These are phyloP conservation scores for Oreohelix idahoensis DNA, from an alignment of 1,140 invertebrate genomes.

Conservation along the genomic window DNA sequence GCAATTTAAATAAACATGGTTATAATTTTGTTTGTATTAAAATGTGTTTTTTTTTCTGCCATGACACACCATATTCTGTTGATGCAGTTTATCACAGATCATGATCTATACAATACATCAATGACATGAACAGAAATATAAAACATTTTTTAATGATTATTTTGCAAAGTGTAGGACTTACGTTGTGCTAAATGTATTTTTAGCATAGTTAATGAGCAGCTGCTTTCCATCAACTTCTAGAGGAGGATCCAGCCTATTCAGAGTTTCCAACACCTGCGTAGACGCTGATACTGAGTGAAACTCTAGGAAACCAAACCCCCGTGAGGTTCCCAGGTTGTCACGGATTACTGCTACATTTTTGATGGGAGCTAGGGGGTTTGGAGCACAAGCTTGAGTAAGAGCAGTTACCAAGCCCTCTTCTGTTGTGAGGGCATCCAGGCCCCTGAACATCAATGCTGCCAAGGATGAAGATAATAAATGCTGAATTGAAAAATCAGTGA, in stretches of 20 bases:
- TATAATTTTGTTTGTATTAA: too few relatives aligned
- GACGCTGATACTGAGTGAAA: slow-evolving; percentile 88
- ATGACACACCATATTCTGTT: too few relatives aligned
- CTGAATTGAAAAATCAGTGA: too few relatives aligned
- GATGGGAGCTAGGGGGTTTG: slow-evolving; percentile 78
- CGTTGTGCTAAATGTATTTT: slow-evolving; percentile 72
- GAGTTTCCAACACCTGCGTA: slow-evolving; percentile 77
- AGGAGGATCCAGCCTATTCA: slow-evolving; percentile 59
- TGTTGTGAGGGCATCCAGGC: slow-evolving; percentile 87
- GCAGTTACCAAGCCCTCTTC: slow-evolving; percentile 84
- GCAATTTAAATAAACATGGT: too few relatives aligned
- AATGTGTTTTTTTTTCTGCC: too few relatives aligned
- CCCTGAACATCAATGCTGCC: slow-evolving; percentile 86
- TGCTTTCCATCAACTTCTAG: slow-evolving; percentile 73
- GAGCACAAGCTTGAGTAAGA: slow-evolving; percentile 77
- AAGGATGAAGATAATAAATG: slow-evolving; percentile 1
- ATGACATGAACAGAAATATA: too few relatives aligned
- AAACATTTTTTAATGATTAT: too few relatives aligned
- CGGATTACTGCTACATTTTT: slow-evolving; percentile 86
- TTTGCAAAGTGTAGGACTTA: slow-evolving; percentile 58
- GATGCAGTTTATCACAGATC: too few relatives aligned
- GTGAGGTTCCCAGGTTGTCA: slow-evolving; percentile 86
- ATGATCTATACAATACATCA: too few relatives aligned
- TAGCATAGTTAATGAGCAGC: slow-evolving; percentile 70
- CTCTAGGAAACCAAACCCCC: slow-evolving; percentile 65